Conservation (phyloP, 2,113 vertebrate genomes). For the Myrmecophaga tridactyla region DNA sequence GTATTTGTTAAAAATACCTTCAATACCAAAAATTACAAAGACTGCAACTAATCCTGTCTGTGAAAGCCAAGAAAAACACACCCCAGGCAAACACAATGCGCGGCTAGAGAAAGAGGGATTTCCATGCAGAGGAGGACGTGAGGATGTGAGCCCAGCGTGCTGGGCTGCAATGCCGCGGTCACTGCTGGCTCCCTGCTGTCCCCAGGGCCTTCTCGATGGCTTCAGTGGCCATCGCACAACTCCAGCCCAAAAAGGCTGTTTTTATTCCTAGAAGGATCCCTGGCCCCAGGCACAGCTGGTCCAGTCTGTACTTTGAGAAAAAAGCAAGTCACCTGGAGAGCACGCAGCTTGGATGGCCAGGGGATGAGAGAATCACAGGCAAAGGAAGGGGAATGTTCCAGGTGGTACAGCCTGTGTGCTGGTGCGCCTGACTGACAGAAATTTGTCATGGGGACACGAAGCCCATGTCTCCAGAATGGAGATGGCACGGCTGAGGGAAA, state of each 20-base stretch:
- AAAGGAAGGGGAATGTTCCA: neutral
- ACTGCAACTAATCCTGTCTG: slow-evolving; percentile 66
- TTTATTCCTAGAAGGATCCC: neutral
- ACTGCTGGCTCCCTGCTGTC: no score
- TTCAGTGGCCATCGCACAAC: no score
- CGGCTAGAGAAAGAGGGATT: slow-evolving; percentile 16
- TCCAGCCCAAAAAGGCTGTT: neutral
- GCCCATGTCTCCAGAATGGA: neutral
- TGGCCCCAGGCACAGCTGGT: neutral
- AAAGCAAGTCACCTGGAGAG: neutral
- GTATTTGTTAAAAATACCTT: slow-evolving; percentile 82
- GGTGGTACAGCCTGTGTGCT: neutral
- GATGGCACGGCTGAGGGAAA: neutral
- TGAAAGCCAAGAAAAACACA: slow-evolving; percentile 74
- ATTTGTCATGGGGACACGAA: neutral
- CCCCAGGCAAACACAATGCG: neutral
- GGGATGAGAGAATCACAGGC: neutral
- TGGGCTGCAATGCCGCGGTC: no score
- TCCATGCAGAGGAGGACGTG: neutral
- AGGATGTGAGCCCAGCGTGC: neutral
- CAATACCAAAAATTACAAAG: slow-evolving; percentile 79
- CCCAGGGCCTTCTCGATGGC: neutral
- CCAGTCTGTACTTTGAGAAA: neutral
- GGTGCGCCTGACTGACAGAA: no score
- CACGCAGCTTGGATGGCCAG: neutral